phyloP scores from a whole-genome alignment of 1,140 invertebrate genomes.

The Xylocopa sonorina region DNA sequence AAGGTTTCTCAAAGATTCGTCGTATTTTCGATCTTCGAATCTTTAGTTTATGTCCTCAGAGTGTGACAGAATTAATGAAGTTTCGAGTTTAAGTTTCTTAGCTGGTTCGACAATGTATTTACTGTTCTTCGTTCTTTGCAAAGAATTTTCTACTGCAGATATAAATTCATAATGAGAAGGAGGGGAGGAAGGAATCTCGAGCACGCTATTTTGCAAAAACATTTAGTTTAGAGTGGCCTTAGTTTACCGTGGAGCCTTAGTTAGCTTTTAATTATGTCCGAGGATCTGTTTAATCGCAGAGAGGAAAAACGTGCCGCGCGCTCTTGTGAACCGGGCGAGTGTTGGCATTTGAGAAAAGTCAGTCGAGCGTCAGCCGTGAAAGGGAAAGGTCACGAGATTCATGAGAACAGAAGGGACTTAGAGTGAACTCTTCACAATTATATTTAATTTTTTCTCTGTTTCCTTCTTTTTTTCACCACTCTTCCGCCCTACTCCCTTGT shows the following conservation, averaged over 20 bases:
- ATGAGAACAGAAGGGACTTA: slow-evolving; percentile 7
- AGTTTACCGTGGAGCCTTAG: not conserved
- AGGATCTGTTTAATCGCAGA: slow-evolving; percentile 17
- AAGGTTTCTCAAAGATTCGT: too few relatives aligned
- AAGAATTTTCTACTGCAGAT: too few relatives aligned
- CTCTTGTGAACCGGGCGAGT: not conserved
- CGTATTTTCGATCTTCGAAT: too few relatives aligned
- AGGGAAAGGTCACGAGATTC: slow-evolving; percentile 21
- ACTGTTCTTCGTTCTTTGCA: too few relatives aligned
- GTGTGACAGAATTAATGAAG: too few relatives aligned
- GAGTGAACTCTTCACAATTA: not conserved
- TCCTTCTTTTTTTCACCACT: not conserved
- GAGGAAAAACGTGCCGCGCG: slow-evolving; percentile 11
- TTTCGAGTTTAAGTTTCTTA: too few relatives aligned
- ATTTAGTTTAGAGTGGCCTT: slow-evolving; percentile 11
- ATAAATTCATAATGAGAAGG: too few relatives aligned
- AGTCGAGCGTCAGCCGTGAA: slow-evolving; percentile 17
- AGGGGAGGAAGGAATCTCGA: not conserved
- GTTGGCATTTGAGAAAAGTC: slow-evolving; percentile 27
- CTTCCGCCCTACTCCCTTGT: not conserved
- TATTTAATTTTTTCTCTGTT: slow-evolving; percentile 14
- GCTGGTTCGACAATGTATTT: too few relatives aligned
- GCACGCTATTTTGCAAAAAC: not conserved
- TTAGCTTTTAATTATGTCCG: slow-evolving; percentile 17
- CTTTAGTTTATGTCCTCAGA: too few relatives aligned